Base-by-base conservation (phyloP, 1,140 invertebrate genomes). In the Drosophila sechellia region DNA sequence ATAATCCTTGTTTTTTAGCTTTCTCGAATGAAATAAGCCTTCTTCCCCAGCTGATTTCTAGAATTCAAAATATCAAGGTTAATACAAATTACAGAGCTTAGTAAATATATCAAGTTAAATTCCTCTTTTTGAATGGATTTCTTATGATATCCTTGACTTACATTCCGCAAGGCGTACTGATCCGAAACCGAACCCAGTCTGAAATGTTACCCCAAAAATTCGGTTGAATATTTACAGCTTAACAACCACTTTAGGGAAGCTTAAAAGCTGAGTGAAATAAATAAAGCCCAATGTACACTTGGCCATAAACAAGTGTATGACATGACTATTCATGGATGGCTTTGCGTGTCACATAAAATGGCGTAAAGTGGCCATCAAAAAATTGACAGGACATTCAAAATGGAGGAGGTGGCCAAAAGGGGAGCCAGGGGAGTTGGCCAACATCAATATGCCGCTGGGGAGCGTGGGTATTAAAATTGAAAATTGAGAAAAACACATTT, bases 331-430 rank as follows among this genome's bases (percentile, higher is more conserved):
- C 58, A 79, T 77, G 55, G 70, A 65, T 55, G 66, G 60, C 55
- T 79, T 65, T 79, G 77, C 61, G 68, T 61, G 72, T 58, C 59
- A 63, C 72, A 83, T 81, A 87, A 83, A 86, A 75, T 54, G 70
- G 56, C 70, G 53, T 65, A 83, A 87, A 83, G 84, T 83, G 83
- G 61, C 61, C 75, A 83, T 87, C 78, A 87, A 86, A 87, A 85
- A 66, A 85, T 81, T 85, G 74, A 45, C 81, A 77, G 57, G 46
- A 69, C 73, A 81, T 78, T 64, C 63, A 70, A 13, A 13, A 22
- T 55, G 37, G 22, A 25, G 17, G 34, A 13, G 25, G 43, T 22
- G 20, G 34, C 43, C 17, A n/a, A 17, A 11, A 10, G 10, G 12
- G 20, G 8, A 49, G 50, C 1, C 27, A n/a, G 50, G 22, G n/a